A percentile compares a stretch with the other conserved stretches of the same genome.
Evolutionary conservation across 2,797 vertebrate species (phyloP).

Genomic region (Lycodopsis pacificus): DNA sequence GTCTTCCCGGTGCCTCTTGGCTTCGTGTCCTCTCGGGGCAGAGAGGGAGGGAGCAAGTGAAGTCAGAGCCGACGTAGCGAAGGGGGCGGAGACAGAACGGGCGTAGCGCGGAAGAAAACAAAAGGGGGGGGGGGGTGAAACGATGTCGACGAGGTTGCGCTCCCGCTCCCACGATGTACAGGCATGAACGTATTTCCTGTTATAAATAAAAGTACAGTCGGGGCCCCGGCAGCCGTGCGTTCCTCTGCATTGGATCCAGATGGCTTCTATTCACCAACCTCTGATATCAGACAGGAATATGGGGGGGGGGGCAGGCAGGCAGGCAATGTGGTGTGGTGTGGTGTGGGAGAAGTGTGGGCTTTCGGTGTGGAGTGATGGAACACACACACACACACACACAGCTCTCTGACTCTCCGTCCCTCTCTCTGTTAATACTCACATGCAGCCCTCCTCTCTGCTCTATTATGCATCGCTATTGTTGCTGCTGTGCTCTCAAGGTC

Average conservation of each 20-base stretch:
- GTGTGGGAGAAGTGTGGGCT: constrained; percentile 1
- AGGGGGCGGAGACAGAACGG: background rate
- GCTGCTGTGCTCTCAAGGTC: constrained; percentile 8
- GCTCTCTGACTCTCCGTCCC: constrained; percentile 12
- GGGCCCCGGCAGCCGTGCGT: constrained; percentile 23
- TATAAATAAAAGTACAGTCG: constrained; percentile 66
- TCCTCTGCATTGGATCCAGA: constrained; percentile 66
- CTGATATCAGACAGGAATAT: constrained; percentile 44
- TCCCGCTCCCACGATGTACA: constrained; percentile 29
- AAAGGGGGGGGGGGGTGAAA: constrained; percentile 2
- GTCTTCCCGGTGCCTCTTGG: constrained; percentile 26
- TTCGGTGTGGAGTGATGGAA: constrained; percentile 33
- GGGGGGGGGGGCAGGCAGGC: constrained; percentile 2
- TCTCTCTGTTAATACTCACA: constrained; percentile 28
- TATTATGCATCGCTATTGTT: constrained; percentile 12
- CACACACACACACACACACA: constrained; percentile 1
- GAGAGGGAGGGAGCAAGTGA: constrained; percentile 38
- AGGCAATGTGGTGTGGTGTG: constrained; percentile 1
- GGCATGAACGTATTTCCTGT: constrained; percentile 69
- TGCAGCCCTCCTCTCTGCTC: constrained; percentile 8
- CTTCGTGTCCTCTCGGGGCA: constrained; percentile 21
- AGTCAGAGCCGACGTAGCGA: constrained; percentile 52
- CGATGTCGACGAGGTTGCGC: constrained; percentile 18
- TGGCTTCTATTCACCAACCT: constrained; percentile 64
- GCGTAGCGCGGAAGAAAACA: background rate